phyloP scores from a whole-genome alignment of 2,797 vertebrate genomes.

The Phaenicophaeus curvirostris region DNA sequence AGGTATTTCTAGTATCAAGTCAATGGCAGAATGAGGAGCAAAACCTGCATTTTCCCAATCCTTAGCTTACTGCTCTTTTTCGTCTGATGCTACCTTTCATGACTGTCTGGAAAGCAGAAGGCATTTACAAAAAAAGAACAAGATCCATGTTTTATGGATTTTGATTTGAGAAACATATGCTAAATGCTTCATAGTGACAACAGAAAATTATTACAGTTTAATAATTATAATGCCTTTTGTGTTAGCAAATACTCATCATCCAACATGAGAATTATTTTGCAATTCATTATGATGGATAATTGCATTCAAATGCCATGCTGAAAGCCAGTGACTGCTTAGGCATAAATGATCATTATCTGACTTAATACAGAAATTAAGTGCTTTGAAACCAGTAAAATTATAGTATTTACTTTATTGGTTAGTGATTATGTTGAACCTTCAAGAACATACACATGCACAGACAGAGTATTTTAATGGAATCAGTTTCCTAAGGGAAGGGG shows the following conservation, averaged over 20 bases:
- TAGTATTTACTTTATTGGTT: constrained; percentile 2
- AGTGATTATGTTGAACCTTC: not conserved
- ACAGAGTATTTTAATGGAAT: not conserved
- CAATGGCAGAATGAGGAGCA: not conserved
- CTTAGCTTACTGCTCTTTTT: not conserved
- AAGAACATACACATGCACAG: not conserved
- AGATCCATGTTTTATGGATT: not conserved
- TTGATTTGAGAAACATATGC: not conserved
- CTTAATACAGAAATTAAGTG: constrained; percentile 19
- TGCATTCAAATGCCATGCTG: constrained; percentile 11
- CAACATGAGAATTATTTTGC: constrained; percentile 19
- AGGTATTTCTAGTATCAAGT: not conserved
- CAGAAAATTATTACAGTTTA: constrained; percentile 24
- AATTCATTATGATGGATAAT: constrained; percentile 18
- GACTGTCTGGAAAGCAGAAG: not conserved
- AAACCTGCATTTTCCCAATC: not conserved
- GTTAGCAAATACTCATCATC: constrained; percentile 12
- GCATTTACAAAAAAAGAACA: not conserved
- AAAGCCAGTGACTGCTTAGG: not conserved
- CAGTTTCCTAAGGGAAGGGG: not conserved
- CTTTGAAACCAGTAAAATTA: not conserved
- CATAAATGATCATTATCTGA: constrained; percentile 14
- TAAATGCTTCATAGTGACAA: not conserved
- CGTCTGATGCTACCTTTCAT: not conserved
- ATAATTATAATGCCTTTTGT: constrained; percentile 35